Percentiles rank a stretch among this genome's conserved stretches.
These are phyloP conservation scores for Halotydeus destructor DNA, from an alignment of 1,140 invertebrate species.

Conservation along the genomic window DNA sequence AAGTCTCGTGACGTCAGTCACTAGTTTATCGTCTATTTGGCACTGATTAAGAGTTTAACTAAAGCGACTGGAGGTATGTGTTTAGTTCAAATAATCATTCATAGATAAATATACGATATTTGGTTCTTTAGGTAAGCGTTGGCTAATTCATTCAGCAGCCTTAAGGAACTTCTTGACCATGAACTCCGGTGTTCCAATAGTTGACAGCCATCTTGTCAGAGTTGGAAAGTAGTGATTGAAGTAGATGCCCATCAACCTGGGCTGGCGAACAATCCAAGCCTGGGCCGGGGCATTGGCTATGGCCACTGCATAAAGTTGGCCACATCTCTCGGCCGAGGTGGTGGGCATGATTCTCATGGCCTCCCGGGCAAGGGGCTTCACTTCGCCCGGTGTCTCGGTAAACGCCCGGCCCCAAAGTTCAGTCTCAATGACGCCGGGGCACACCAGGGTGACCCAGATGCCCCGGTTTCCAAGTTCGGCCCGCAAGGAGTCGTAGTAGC, in stretches of 20 bases:
- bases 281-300: constrained; percentile 51
- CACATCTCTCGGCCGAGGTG: constrained; percentile 47
- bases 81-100: too few species aligned
- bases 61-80: too few species aligned
- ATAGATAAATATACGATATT: too few species aligned
- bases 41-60: too few species aligned
- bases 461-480: constrained; percentile 23
- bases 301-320: constrained; percentile 43
- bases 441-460: constrained; percentile 41
- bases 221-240: constrained; percentile 18
- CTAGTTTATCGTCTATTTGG: too few species aligned
- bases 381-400: constrained; percentile 37
- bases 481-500: constrained; percentile 10
- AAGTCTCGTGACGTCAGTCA: too few species aligned
- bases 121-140: too few species aligned
- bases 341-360: constrained; percentile 20
- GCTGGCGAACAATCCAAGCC: constrained; percentile 47
- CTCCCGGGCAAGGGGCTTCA: constrained; percentile 16
- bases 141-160: too few species aligned
- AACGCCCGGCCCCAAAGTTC: constrained; percentile 44
- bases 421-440: constrained; percentile 52
- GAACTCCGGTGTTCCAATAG: too few species aligned
- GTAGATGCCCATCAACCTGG: constrained; percentile 39
- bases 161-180: too few species aligned
- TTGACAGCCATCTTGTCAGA: too few species aligned